Base-by-base conservation (phyloP, 2,113 vertebrate genomes). In the Siniperca knerii region DNA sequence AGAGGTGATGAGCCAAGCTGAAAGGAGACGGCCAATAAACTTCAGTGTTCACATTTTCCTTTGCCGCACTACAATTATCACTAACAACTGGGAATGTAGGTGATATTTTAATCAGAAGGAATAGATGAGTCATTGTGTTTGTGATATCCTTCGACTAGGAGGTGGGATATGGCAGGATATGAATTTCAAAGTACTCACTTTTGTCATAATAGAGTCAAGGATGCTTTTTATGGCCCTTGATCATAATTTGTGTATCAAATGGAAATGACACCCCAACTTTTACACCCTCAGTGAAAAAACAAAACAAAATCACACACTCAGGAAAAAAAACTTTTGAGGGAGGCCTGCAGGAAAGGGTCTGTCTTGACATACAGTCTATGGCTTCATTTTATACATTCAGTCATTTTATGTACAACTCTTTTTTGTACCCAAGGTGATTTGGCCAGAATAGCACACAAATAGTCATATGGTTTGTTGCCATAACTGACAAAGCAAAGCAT, bases 121-220 rank as follows among this genome's bases (percentile, higher is more conserved):
- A 60, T 2, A 33, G 60, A 87, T 83, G 77, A 90, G 67, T 90
- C 83, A 76, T 69, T 75, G 62, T 72, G 37, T 80, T 82, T 82
- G 62, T 66, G 8, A 83, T 62, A 20, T 50, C 58, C 42, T 80
- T 77, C 4, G 5, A 48, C 61, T 33, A 4, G 23, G 66, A 10
- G 42, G 55, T 58, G 37, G 44, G 72, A 88, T 74, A 18, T 35
- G 46, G 50, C 79, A 79, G 66, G 65, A 73, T 81, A 61, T 87
- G 67, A 68, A 84, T 88, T 90, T 90, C 71, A 89, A 78, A 87
- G 73, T 76, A 76, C 73, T 76, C 25, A 20, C 37, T 76, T 25
- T 74, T 86, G 82, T 87, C 88, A 78, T 71, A 76, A 70, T 35
- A 61, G 60, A 82, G 82, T 71, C 69, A 85, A 55, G 37, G 66